phyloP scores from a whole-genome alignment of 1,140 invertebrate species.

The Conopomorpha cramerella region DNA sequence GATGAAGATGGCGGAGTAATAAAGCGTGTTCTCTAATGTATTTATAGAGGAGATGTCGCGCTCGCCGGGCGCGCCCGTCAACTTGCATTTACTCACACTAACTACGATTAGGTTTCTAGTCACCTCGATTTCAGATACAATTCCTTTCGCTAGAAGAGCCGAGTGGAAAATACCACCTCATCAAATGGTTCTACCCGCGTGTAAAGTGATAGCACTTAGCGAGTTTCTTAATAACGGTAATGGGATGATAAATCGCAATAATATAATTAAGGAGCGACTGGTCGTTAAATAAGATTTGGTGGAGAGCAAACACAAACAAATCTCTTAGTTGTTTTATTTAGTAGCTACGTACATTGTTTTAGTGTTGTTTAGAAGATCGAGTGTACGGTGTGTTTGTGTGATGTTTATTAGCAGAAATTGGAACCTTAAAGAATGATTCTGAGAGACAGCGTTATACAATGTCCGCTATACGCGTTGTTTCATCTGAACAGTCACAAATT shows the following conservation, averaged over 20 bases:
- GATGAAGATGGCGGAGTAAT: conserved; percentile 51
- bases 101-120: conserved; percentile 26
- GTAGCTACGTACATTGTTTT: background rate
- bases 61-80: conserved; percentile 24
- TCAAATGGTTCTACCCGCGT: no score
- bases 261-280: conserved; percentile 20
- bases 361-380: no score
- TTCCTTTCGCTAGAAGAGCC: conserved; percentile 6
- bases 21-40: conserved; percentile 53
- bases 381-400: no score
- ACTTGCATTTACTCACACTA: conserved; percentile 31
- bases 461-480: no score
- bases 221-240: conserved; percentile 22
- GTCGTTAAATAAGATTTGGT: conserved; percentile 14
- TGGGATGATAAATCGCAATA: conserved; percentile 22
- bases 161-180: no score
- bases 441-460: no score
- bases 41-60: conserved; percentile 42
- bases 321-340: background rate
- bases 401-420: no score
- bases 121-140: conserved; percentile 9
- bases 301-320: conserved; percentile 10
- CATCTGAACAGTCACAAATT: no score
- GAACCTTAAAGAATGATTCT: no score
- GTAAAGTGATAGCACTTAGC: no score